Evolutionary conservation across 2,888 invertebrate species (phyloP).

Genomic region (Phyto melanocephala): DNA sequence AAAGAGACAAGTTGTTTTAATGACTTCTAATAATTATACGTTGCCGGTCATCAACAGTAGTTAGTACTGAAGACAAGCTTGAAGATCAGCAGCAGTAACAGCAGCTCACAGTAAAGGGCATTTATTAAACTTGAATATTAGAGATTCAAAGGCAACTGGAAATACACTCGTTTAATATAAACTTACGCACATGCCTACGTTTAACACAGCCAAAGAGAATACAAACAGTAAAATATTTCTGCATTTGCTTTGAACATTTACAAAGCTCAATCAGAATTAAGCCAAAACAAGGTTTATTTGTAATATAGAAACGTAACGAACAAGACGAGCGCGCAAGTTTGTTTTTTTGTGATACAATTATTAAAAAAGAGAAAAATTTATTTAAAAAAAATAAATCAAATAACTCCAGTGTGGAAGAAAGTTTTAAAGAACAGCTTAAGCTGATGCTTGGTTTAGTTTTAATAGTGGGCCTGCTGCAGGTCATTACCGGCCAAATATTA

Average conservation of each 20-base stretch:
- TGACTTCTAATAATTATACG: too few species aligned
- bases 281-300: conserved; percentile 32
- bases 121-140: conserved; percentile 34
- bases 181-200: not conserved
- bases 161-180: not conserved
- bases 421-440: not conserved
- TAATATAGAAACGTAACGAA: conserved; percentile 36
- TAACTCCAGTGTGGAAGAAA: not conserved
- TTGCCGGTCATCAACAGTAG: not conserved
- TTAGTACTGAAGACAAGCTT: not conserved
- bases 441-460: conserved; percentile 23
- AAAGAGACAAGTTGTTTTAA: not conserved
- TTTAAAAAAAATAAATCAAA: not conserved
- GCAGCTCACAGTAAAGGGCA: conserved; percentile 9
- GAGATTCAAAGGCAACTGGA: not conserved
- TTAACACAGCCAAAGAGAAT: not conserved
- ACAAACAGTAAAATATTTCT: not conserved
- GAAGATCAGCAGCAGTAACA: not conserved
- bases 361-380: not conserved
- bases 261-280: conserved; percentile 32
- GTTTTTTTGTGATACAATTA: too few species aligned
- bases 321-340: conserved; percentile 20
- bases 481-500: conserved; percentile 44
- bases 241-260: not conserved
- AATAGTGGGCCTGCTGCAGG: not conserved